These are phyloP conservation scores for Hoplostethus mediterraneus DNA, from an alignment of 2,797 vertebrate genomes.

Conservation along the genomic window DNA sequence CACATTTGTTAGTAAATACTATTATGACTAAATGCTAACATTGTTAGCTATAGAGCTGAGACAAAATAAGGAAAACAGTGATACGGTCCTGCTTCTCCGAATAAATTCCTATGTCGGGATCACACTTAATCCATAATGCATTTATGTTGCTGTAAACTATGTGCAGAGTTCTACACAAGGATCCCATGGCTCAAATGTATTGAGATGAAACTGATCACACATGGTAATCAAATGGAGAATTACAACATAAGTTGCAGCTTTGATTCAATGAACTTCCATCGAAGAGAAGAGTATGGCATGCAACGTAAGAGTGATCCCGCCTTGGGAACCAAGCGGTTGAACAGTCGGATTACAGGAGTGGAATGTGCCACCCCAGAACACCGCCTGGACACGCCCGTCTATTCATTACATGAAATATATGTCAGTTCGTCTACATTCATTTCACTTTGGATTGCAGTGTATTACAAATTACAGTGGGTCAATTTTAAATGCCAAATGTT, in stretches of 20 bases:
- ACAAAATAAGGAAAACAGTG: neutral
- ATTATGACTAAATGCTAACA: neutral
- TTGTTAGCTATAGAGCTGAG: neutral
- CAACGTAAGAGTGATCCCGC: conserved; percentile 13
- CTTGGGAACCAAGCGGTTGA: conserved; percentile 16
- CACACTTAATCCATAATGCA: neutral
- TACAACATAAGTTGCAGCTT: neutral
- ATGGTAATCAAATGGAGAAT: neutral
- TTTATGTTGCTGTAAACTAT: neutral
- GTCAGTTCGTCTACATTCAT: conserved; percentile 1
- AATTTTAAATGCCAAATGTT: neutral
- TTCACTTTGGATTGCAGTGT: conserved; percentile 13
- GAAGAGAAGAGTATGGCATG: conserved; percentile 43
- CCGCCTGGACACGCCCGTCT: conserved; percentile 1
- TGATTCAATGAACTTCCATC: neutral
- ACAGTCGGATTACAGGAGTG: neutral
- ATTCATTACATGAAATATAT: conserved; percentile 5
- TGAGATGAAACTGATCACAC: neutral
- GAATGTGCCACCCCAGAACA: neutral
- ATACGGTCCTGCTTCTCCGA: neutral
- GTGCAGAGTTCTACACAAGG: neutral
- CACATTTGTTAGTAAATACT: neutral
- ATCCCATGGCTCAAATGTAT: neutral
- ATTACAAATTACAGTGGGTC: conserved; percentile 18
- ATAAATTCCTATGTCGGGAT: neutral